Percentiles rank a stretch among this genome's conserved stretches.
phyloP scores from a whole-genome alignment of 2,113 vertebrate species.

The Acrocephalus arundinaceus region DNA sequence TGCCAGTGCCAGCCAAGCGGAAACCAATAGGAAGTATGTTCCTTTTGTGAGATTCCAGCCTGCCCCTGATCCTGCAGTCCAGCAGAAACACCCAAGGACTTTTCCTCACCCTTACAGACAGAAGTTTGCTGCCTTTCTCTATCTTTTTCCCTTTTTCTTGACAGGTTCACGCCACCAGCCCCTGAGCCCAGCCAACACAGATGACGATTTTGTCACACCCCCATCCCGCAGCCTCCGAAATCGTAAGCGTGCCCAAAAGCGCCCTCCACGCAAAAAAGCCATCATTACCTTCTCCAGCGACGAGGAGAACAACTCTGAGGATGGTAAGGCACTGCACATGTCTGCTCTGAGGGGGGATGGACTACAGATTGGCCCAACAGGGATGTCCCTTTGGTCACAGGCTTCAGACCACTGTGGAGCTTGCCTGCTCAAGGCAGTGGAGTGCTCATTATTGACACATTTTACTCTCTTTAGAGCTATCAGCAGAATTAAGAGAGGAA shows the following conservation, averaged over 20 bases:
- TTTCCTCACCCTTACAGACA: not conserved
- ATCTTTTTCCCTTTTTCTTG: not conserved
- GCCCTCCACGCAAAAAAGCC: slow-evolving; percentile 64
- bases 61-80: not conserved
- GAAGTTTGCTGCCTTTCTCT: not conserved
- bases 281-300: slow-evolving; percentile 87
- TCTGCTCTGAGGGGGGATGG: not conserved
- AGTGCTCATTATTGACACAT: not conserved
- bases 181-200: slow-evolving; percentile 15
- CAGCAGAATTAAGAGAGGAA: slow-evolving; percentile 82
- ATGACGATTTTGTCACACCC: slow-evolving; percentile 80
- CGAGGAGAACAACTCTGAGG: slow-evolving; percentile 73
- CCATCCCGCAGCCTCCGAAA: not conserved
- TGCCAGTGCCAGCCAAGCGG: not conserved
- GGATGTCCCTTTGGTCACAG: not conserved
- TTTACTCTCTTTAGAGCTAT: slow-evolving; percentile 56
- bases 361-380: not conserved
- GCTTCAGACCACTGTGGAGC: not conserved
- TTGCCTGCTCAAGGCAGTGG: not conserved
- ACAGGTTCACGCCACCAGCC: slow-evolving; percentile 9
- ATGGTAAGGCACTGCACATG: not conserved
- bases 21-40: slow-evolving; percentile 49
- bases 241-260: slow-evolving; percentile 6
- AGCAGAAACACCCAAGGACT: not conserved
- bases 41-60: not conserved